Percentiles rank a stretch among this genome's conserved stretches.
Conservation (phyloP, 2,888 invertebrate genomes). For the Pammene aurita region DNA sequence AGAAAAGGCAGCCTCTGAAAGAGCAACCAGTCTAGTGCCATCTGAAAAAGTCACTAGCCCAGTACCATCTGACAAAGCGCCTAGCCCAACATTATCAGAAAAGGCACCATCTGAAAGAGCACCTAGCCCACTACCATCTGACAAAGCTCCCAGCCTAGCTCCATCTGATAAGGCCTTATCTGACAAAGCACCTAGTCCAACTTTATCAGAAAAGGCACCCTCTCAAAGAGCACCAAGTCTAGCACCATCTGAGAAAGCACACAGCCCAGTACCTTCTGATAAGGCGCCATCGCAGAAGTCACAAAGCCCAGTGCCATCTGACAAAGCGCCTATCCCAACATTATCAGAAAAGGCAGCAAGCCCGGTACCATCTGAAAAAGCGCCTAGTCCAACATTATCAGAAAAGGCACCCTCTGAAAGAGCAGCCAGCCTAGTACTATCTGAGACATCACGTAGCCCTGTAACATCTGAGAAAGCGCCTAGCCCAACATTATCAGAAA, state of each 20-base stretch:
- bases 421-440: too few species aligned
- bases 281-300: not conserved
- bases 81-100: conserved; percentile 34
- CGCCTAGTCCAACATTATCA: too few species aligned
- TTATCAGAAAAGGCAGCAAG: conserved; percentile 3
- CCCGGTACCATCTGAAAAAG: conserved; percentile 17
- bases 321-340: too few species aligned
- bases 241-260: conserved; percentile 9
- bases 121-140: too few species aligned
- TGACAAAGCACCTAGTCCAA: conserved; percentile 21
- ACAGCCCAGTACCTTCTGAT: conserved; percentile 6
- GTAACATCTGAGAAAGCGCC: too few species aligned
- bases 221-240: conserved; percentile 3
- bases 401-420: too few species aligned
- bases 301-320: not conserved
- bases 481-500: too few species aligned
- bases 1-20: not conserved
- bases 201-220: conserved; percentile 3
- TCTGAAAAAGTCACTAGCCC: conserved; percentile 30
- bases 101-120: conserved; percentile 35
- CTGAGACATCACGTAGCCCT: too few species aligned
- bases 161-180: conserved; percentile 23
- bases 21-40: conserved; percentile 2
- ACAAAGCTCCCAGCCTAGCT: conserved; percentile 6
- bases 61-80: conserved; percentile 10